phyloP scores from a whole-genome alignment of 2,113 vertebrate species.

The Psilopogon haemacephalus region DNA sequence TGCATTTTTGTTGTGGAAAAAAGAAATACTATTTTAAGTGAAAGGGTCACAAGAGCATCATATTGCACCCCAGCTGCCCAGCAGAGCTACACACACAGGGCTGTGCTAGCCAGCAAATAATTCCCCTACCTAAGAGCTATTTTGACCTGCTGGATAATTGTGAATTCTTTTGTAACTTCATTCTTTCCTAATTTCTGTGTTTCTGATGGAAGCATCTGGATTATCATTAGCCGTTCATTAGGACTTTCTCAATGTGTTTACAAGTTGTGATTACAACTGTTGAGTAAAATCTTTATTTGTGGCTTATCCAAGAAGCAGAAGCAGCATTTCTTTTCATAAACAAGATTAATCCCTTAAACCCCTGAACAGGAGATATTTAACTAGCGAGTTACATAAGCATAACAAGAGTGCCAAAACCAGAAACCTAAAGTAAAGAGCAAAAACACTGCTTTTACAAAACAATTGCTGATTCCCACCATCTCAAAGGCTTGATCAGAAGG shows the following conservation, averaged over 20 bases:
- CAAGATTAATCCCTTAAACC: conserved; percentile 57
- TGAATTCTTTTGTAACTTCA: background rate
- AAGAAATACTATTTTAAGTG: background rate
- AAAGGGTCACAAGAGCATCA: background rate
- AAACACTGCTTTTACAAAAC: background rate
- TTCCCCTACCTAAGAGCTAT: background rate
- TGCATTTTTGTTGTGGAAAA: background rate
- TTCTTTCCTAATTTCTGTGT: background rate
- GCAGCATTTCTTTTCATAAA: conserved; percentile 38
- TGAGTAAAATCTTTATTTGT: background rate
- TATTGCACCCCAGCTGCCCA: background rate
- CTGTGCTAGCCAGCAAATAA: background rate
- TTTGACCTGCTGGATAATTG: background rate
- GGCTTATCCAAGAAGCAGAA: conserved; percentile 13
- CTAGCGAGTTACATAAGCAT: conserved; percentile 29
- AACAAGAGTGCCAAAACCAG: background rate
- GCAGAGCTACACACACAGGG: fast-evolving
- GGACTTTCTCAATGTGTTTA: background rate
- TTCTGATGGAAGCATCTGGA: background rate
- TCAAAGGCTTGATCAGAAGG: background rate
- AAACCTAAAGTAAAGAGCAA: background rate
- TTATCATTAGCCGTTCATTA: conserved; percentile 5
- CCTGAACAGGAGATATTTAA: conserved; percentile 26
- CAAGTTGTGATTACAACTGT: background rate
- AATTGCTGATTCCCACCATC: background rate